Evolutionary conservation across 2,888 invertebrate species (phyloP).

Genomic region (Brachyptera risi): DNA sequence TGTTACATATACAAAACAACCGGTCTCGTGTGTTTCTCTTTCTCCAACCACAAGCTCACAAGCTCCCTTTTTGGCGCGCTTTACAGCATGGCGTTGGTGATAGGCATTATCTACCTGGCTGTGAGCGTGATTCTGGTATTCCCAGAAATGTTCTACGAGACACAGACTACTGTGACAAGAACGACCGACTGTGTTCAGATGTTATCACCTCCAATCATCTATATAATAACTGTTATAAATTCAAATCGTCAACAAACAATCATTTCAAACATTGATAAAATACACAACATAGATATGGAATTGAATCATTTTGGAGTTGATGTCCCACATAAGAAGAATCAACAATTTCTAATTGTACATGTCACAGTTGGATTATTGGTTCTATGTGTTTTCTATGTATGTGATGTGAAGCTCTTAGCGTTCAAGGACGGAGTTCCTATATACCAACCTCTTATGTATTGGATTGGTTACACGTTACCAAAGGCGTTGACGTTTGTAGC

Average conservation of each 20-base stretch:
- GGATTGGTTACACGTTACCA: not conserved
- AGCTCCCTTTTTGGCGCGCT: not conserved
- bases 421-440: not conserved
- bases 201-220: not conserved
- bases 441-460: not conserved
- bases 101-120: not conserved
- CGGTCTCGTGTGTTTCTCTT: not conserved
- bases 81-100: not conserved
- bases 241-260: not conserved
- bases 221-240: not conserved
- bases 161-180: not conserved
- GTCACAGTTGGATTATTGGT: not conserved
- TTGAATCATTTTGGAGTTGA: not conserved
- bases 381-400: not conserved
- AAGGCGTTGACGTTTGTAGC: not conserved
- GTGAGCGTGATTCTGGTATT: not conserved
- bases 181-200: not conserved
- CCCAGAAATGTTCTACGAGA: not conserved
- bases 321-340: conserved; percentile 4
- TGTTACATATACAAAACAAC: not conserved
- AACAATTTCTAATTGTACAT: not conserved
- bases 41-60: not conserved
- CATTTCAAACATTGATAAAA: not conserved
- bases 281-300: not conserved
- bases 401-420: not conserved